phyloP scores from a whole-genome alignment of 2,113 vertebrate species.

The Stegostoma tigrinum region DNA sequence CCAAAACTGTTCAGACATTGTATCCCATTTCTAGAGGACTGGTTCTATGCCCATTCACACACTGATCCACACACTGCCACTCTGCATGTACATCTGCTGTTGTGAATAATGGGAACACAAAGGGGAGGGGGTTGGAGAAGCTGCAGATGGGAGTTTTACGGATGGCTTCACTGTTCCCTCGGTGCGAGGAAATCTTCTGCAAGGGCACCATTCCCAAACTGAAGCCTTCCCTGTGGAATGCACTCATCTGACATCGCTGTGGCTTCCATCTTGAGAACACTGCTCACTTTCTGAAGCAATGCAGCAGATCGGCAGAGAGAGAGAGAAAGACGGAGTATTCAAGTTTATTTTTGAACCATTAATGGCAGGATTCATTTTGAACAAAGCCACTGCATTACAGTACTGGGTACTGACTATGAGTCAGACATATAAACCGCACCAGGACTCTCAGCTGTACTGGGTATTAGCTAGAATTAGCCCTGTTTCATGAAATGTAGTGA shows the following conservation, averaged over 20 bases:
- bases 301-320: background rate
- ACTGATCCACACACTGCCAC: background rate
- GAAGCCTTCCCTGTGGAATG: background rate
- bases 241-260: background rate
- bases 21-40: background rate
- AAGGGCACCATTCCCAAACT: background rate
- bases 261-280: background rate
- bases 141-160: slow-evolving; percentile 17
- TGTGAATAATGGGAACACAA: too few relatives aligned
- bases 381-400: background rate
- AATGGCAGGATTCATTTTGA: background rate
- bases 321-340: background rate
- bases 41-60: background rate
- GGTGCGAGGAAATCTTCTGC: background rate
- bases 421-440: background rate
- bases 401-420: background rate
- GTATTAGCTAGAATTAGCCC: background rate
- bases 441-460: slow-evolving; percentile 1
- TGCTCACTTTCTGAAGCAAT: background rate
- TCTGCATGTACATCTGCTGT: background rate
- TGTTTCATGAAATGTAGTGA: background rate
- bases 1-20: background rate
- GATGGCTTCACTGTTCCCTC: background rate
- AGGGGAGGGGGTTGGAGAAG: background rate
- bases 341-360: background rate